Base-by-base conservation (phyloP, 2,888 invertebrate genomes). In the Tipula unca region DNA sequence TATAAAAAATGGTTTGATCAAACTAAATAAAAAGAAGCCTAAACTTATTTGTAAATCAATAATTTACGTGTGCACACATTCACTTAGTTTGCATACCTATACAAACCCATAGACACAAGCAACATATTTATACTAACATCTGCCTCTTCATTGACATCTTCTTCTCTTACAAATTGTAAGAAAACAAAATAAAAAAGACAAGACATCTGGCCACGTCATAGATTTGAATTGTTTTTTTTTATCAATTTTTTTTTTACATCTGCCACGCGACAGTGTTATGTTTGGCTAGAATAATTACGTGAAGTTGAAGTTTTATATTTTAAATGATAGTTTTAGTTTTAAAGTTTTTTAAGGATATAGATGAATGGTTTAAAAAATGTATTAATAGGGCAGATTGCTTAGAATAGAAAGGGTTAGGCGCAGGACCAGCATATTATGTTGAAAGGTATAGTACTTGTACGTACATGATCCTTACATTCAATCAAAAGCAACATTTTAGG, bases 221-320 rank as follows among this genome's bases (percentile, higher is more conserved):
- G 83, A 32, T 83, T 83, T 83, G 83, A 83, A 83, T 32, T 29
- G 35, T 83, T 32, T 32, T 83, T 29, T 82, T 83, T 83, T 83
- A 83, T 83, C 83, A 32, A 29, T 83, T 83, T 32, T 83, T 8
- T 32, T 83, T 83, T 32, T 83, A 83, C 83, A 83, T 83, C 83
- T 83, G 83, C 83, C 83, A 83, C 83, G 83, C 83, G 83, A 83
- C 83, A n/a, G 83, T 83, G 83, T 83, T 17, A 32, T 83, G 83
- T 83, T 83, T 69, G 25, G 69, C 69, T 69, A 69, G 69, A 69
- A 69, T 69, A 13, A 25, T 25, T 25, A 69, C 69, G 69, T 69
- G 69, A 54, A 54, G 25, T 69, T 69, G 69, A 25, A 69, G 48
- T 17, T 48, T 25, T 69, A 4, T 69, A 25, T 69, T 69, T 69